Evolutionary conservation across 1,140 invertebrate species (phyloP).

Genomic region (Zophobas atratus): DNA sequence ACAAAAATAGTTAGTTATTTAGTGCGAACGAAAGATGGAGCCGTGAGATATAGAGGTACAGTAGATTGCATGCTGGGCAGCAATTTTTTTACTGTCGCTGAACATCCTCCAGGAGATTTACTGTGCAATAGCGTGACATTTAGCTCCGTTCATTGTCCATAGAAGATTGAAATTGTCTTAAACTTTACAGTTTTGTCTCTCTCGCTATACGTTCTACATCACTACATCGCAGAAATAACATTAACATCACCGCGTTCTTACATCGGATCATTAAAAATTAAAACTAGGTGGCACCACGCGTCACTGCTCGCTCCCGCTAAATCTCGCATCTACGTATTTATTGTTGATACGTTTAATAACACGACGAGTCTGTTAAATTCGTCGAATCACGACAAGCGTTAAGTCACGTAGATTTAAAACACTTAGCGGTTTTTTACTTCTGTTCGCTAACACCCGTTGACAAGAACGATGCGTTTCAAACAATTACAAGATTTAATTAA

Average conservation of each 20-base stretch:
- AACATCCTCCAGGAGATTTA: slow-evolving; percentile 63
- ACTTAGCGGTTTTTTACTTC: slow-evolving; percentile 59
- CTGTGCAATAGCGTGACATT: slow-evolving; percentile 64
- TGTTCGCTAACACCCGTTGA: slow-evolving; percentile 59
- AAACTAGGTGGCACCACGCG: slow-evolving; percentile 1
- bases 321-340: slow-evolving; percentile 45
- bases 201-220: slow-evolving; percentile 61
- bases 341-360: slow-evolving; percentile 15
- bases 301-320: slow-evolving; percentile 41
- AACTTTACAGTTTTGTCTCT: slow-evolving; percentile 61
- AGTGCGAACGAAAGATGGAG: slow-evolving; percentile 6
- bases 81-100: slow-evolving; percentile 63
- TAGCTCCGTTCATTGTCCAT: slow-evolving; percentile 62
- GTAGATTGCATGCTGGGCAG: slow-evolving; percentile 61
- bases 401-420: slow-evolving; percentile 59
- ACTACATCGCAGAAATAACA: slow-evolving; percentile 61
- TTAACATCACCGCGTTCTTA: slow-evolving; percentile 55
- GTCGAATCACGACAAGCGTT: slow-evolving; percentile 61
- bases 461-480: slow-evolving; percentile 62
- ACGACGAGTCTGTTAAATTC: slow-evolving; percentile 56
- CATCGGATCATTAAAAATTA: background rate
- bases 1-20: slow-evolving; percentile 4
- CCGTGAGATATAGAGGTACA: slow-evolving; percentile 7
- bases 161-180: slow-evolving; percentile 65
- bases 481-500: slow-evolving; percentile 69